Conservation (phyloP, 2,797 vertebrate species). For the Sylvia borin region DNA sequence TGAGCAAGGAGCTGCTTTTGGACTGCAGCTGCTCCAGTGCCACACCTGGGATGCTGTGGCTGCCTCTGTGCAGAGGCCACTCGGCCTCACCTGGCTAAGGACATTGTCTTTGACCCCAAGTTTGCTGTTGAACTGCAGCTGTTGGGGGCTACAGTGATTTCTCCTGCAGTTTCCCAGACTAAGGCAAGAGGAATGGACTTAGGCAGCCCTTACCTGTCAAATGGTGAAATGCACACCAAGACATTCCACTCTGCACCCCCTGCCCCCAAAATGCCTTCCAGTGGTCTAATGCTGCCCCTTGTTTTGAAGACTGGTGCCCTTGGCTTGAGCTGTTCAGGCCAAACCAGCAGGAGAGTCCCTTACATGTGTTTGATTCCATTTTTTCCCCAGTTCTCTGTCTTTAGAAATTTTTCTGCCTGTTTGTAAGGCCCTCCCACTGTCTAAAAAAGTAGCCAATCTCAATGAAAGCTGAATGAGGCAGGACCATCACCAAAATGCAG, state of each 20-base stretch:
- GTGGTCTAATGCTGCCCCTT: neutral
- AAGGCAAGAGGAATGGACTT: neutral
- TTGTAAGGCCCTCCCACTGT: neutral
- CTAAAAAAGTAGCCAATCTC: neutral
- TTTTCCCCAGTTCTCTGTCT: neutral
- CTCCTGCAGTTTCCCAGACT: too few species aligned
- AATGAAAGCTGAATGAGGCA: neutral
- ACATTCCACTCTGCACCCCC: neutral
- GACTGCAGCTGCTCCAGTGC: neutral
- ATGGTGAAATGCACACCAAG: neutral
- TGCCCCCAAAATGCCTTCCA: neutral
- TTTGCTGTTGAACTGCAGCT: neutral
- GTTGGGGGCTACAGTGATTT: too few species aligned
- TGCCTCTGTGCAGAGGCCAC: neutral
- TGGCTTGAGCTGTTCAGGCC: neutral
- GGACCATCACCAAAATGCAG: neutral
- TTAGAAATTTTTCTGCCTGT: neutral
- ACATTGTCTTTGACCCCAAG: fast-evolving
- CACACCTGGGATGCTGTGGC: neutral
- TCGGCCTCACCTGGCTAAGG: neutral
- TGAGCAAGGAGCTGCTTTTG: neutral
- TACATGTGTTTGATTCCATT: too few species aligned
- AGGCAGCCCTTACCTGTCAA: neutral
- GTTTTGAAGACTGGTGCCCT: neutral
- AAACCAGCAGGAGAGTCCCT: neutral